phyloP scores from a whole-genome alignment of 2,113 vertebrate genomes.

The Noturus placidus region DNA sequence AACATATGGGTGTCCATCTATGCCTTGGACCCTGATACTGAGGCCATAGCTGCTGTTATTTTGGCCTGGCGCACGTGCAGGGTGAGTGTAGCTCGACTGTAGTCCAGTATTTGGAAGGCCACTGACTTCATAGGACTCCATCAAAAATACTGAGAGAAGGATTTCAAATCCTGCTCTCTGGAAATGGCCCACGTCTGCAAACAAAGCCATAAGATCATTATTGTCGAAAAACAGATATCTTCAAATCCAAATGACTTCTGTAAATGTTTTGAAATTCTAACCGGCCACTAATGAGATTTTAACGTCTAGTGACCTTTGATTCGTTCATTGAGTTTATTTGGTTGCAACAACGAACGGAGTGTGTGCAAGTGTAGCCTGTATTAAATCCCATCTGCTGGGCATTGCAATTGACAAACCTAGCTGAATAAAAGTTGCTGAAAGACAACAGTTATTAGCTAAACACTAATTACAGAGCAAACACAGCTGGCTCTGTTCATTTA shows the following conservation, averaged over 20 bases:
- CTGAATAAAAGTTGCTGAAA: conserved; percentile 36
- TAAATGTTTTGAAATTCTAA: conserved; percentile 42
- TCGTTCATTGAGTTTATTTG: conserved; percentile 43
- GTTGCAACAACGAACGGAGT: conserved; percentile 14
- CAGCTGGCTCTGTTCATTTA: not conserved
- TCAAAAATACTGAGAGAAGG: conserved; percentile 70
- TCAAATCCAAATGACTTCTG: conserved; percentile 48
- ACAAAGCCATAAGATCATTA: conserved; percentile 59
- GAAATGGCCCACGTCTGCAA: conserved; percentile 67
- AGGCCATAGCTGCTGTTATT: conserved; percentile 87
- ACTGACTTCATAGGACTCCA: conserved; percentile 85
- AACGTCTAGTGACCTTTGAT: conserved; percentile 43
- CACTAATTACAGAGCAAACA: conserved; percentile 38
- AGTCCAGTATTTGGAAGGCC: conserved; percentile 73
- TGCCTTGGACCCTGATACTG: conserved; percentile 95
- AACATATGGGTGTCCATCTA: conserved; percentile 94
- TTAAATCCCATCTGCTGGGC: not conserved
- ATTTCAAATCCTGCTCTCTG: conserved; percentile 65
- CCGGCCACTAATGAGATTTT: conserved; percentile 42
- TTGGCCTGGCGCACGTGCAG: conserved; percentile 63
- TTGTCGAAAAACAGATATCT: conserved; percentile 53
- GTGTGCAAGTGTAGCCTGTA: conserved; percentile 10
- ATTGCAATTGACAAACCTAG: conserved; percentile 21
- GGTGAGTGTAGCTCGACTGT: conserved; percentile 70
- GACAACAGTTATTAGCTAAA: conserved; percentile 43